A percentile compares a stretch with the other conserved stretches of the same genome.
Evolutionary conservation across 2,113 vertebrate genomes (phyloP).

Genomic region (Psittacara wagleri): DNA sequence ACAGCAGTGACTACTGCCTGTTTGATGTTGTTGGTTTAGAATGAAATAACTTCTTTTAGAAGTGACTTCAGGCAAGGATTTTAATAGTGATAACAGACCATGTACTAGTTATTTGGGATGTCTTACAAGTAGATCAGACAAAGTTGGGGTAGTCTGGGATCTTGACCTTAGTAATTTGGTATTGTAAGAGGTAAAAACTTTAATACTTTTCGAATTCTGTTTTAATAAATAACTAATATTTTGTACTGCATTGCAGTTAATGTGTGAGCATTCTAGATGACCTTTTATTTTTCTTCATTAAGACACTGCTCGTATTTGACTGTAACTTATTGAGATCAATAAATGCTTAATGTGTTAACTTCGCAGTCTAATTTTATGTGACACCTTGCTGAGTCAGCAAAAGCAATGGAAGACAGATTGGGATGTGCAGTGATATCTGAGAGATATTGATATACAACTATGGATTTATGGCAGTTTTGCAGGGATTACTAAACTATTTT

Average conservation of each 20-base stretch:
- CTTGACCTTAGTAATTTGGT: background rate
- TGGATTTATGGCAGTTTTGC: background rate
- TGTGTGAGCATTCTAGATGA: background rate
- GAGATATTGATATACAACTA: slow-evolving; percentile 19
- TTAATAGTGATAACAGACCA: background rate
- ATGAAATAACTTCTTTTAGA: background rate
- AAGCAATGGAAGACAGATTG: background rate
- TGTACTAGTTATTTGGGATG: background rate
- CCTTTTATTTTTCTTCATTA: slow-evolving; percentile 20
- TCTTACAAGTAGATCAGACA: background rate
- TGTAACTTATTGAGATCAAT: slow-evolving; percentile 42
- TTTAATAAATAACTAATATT: background rate
- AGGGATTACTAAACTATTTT: slow-evolving; percentile 14
- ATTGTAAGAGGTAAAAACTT: background rate
- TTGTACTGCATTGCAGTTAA: background rate
- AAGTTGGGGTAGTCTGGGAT: background rate
- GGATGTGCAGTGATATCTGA: background rate
- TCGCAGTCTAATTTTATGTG: slow-evolving; percentile 31
- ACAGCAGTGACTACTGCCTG: background rate
- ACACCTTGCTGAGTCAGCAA: slow-evolving; percentile 28
- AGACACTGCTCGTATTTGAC: background rate
- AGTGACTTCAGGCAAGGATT: background rate
- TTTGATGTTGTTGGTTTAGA: background rate
- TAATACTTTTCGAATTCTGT: background rate
- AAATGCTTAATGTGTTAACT: slow-evolving; percentile 36